These are phyloP conservation scores for Invenusta paracnida DNA, from an alignment of 2,888 invertebrate species.

Conservation along the genomic window DNA sequence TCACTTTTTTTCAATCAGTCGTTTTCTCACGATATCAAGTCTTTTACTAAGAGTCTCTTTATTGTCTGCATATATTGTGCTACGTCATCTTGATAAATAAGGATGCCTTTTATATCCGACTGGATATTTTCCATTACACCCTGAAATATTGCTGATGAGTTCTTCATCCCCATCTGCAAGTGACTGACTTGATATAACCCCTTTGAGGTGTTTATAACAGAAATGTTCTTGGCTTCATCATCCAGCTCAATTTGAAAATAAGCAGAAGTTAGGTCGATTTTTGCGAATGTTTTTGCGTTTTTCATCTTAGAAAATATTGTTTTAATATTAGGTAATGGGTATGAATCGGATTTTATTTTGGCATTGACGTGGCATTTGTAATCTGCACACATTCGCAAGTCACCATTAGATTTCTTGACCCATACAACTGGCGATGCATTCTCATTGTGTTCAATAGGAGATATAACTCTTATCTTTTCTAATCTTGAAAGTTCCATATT, in stretches of 20 bases:
- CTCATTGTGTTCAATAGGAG: too few relatives aligned
- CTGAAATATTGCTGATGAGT: not conserved
- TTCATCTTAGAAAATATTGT: not conserved
- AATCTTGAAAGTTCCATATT: too few relatives aligned
- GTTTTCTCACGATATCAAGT: too few relatives aligned
- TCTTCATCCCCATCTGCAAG: conserved; percentile 31
- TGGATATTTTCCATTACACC: not conserved
- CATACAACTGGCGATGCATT: conserved; percentile 33
- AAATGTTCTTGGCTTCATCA: not conserved
- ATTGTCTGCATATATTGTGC: too few relatives aligned
- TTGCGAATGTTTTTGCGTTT: conserved; percentile 40
- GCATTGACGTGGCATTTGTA: not conserved
- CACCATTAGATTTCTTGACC: conserved; percentile 2
- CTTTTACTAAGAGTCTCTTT: too few relatives aligned
- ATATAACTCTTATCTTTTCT: too few relatives aligned
- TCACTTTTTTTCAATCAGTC: too few relatives aligned
- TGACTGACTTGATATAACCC: not conserved
- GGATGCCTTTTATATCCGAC: not conserved
- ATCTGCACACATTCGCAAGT: conserved; percentile 31
- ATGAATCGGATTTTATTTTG: conserved; percentile 32
- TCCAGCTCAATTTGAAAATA: conserved; percentile 31
- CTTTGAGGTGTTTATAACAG: conserved; percentile 11
- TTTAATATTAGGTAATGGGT: conserved; percentile 17
- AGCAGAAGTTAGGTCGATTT: conserved; percentile 29
- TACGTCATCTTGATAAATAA: not conserved